A percentile compares a stretch with the other conserved stretches of the same genome.
Conservation (phyloP, 2,113 vertebrate genomes). For the Oncorhynchus gorbuscha region DNA sequence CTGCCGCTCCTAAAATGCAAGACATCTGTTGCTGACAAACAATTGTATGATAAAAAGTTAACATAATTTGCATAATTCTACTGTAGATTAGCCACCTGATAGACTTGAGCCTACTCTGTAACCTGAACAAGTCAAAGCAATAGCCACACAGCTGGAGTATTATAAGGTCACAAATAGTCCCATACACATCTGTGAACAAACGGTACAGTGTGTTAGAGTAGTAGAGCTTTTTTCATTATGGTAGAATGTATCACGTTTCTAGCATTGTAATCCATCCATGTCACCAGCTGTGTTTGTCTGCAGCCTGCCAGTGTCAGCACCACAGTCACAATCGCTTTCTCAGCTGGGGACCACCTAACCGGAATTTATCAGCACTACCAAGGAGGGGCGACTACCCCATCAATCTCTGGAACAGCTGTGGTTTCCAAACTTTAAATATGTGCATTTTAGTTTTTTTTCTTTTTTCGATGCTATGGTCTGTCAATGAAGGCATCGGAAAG, state of each 20-base stretch:
- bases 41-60: not conserved
- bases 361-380: conserved; percentile 19
- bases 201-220: not conserved
- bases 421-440: conserved; percentile 20
- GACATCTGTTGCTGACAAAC: not conserved
- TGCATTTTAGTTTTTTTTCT: not conserved
- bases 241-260: conserved; percentile 16
- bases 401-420: conserved; percentile 6
- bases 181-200: not conserved
- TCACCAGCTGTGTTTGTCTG: conserved; percentile 10
- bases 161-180: not conserved
- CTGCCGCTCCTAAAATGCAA: conserved; percentile 28
- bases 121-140: not conserved
- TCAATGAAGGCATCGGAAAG: not conserved
- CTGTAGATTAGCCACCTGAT: too few species aligned
- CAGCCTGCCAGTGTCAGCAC: conserved; percentile 26
- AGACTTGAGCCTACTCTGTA: too few species aligned
- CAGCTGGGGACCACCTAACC: conserved; percentile 17
- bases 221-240: conserved; percentile 17
- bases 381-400: not conserved
- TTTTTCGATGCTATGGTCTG: not conserved
- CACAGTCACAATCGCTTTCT: conserved; percentile 44
- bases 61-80: not conserved
- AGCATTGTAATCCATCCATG: conserved; percentile 33
- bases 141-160: not conserved